A percentile compares a stretch with the other conserved stretches of the same genome.
phyloP scores from a whole-genome alignment of 2,888 invertebrate species.

The Proisotoma minuta region DNA sequence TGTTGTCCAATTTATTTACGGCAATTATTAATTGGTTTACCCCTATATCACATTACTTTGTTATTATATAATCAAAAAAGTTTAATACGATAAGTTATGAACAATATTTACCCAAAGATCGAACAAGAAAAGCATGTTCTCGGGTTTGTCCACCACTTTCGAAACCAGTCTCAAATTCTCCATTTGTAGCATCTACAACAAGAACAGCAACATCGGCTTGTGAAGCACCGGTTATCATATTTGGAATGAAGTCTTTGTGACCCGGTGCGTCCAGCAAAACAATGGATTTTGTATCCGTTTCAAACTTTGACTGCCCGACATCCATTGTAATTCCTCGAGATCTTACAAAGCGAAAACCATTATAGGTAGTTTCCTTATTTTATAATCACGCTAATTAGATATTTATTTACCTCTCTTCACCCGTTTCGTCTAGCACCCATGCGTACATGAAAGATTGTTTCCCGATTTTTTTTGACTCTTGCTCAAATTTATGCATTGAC shows the following conservation, averaged over 20 bases:
- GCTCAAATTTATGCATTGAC: slow-evolving; percentile 92
- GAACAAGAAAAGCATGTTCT: slow-evolving; percentile 91
- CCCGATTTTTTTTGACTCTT: slow-evolving; percentile 92
- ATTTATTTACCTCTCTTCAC: slow-evolving; percentile 71
- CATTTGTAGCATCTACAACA: slow-evolving; percentile 86
- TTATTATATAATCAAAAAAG: neutral
- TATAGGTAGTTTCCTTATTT: neutral
- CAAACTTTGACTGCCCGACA: slow-evolving; percentile 86
- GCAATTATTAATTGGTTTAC: slow-evolving; percentile 91
- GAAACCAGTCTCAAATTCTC: slow-evolving; percentile 99
- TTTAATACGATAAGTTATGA: neutral
- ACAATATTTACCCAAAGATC: slow-evolving; percentile 60
- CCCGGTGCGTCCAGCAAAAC: slow-evolving; percentile 95
- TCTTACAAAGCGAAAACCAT: slow-evolving; percentile 54
- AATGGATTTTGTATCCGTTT: slow-evolving; percentile 73
- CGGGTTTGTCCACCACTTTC: slow-evolving; percentile 96
- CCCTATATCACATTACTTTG: slow-evolving; percentile 56
- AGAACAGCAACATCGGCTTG: slow-evolving; percentile 96
- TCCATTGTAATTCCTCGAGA: slow-evolving; percentile 98
- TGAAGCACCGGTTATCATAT: slow-evolving; percentile 99
- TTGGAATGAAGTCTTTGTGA: slow-evolving; percentile 98
- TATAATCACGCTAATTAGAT: too few species aligned
- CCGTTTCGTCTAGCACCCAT: slow-evolving; percentile 98
- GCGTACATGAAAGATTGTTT: slow-evolving; percentile 98
- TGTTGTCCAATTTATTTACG: slow-evolving; percentile 95